phyloP scores from a whole-genome alignment of 2,113 vertebrate genomes.

The Sitta europaea region DNA sequence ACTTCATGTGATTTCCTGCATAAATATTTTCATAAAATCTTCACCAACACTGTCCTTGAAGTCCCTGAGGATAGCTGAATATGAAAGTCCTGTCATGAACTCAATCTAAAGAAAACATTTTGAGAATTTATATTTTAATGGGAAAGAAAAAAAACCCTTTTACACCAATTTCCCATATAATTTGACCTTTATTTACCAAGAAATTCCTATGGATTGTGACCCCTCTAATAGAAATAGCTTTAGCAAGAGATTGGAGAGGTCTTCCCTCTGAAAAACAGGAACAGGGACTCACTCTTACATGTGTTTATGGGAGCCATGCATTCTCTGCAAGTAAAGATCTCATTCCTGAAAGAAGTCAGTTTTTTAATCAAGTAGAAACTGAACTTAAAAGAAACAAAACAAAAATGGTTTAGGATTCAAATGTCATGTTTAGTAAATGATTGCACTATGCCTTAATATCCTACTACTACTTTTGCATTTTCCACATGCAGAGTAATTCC shows the following conservation, averaged over 20 bases:
- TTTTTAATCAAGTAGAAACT: background rate
- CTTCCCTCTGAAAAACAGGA: background rate
- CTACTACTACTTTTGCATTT: background rate
- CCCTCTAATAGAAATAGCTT: background rate
- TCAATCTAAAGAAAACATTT: background rate
- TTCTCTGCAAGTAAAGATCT: background rate
- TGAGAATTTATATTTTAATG: too few relatives aligned
- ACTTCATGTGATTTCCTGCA: background rate
- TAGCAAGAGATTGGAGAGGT: background rate
- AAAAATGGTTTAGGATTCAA: background rate
- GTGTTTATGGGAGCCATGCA: background rate
- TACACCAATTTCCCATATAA: background rate
- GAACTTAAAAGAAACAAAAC: background rate
- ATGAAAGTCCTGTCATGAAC: background rate
- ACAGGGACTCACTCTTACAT: background rate
- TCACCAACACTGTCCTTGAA: background rate
- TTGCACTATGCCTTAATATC: background rate
- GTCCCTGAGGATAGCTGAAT: background rate
- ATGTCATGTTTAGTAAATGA: background rate
- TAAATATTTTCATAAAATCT: background rate
- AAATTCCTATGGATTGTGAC: background rate
- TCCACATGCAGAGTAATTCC: background rate
- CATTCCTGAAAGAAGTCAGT: background rate
- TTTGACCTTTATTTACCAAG: background rate
- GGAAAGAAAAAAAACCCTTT: background rate